Evolutionary conservation across 1,140 invertebrate species (phyloP).

Genomic region (Bombus confusus): DNA sequence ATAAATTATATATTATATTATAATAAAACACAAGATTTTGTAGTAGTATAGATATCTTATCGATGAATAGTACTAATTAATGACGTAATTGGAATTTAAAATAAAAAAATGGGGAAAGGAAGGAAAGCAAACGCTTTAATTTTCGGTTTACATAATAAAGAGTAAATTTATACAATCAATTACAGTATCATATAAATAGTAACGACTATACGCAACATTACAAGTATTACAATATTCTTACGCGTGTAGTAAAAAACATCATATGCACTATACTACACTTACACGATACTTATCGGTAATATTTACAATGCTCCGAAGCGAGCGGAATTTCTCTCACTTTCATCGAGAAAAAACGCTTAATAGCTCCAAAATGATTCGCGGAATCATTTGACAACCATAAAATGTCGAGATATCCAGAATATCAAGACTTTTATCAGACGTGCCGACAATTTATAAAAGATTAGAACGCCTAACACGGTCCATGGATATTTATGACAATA

Average conservation of each 20-base stretch:
- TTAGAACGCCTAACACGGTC: not conserved
- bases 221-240: constrained; percentile 61
- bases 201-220: constrained; percentile 57
- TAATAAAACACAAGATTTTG: not conserved
- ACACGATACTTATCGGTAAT: constrained; percentile 56
- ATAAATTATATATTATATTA: no score
- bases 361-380: not conserved
- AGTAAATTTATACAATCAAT: constrained; percentile 74
- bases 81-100: not conserved
- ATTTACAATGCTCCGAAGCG: constrained; percentile 65
- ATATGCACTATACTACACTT: constrained; percentile 55
- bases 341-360: constrained; percentile 4
- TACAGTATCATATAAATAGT: constrained; percentile 67
- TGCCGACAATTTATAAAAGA: not conserved
- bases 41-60: not conserved
- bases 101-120: not conserved
- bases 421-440: not conserved
- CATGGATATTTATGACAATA: constrained; percentile 1
- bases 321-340: constrained; percentile 27
- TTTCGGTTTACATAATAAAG: constrained; percentile 70
- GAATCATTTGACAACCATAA: not conserved
- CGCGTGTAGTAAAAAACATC: constrained; percentile 71
- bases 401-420: not conserved
- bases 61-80: not conserved
- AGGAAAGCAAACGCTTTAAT: not conserved